Evolutionary conservation across 2,797 vertebrate species (phyloP), one percentile per base, ranked within the genome.

Genomic region (Amniataba percoides): DNA sequence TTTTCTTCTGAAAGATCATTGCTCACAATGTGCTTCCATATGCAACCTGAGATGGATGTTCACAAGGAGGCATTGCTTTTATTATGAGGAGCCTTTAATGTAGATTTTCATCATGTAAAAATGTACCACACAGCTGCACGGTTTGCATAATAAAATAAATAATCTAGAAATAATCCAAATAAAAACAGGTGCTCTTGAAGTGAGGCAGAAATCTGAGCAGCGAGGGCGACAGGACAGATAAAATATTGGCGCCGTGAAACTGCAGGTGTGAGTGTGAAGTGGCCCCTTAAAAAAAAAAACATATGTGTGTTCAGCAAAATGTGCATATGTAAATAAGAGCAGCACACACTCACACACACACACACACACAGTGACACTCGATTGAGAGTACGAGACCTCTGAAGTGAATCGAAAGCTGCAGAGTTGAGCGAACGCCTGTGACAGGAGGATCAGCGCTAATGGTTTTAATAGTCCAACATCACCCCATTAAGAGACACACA

Each of bases 401-500:
- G 84, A 85, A 83, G 71, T 81, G 72, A 75, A 86, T 78, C 65
- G 77, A 64, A 70, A 72, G 76, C 80, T 81, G 68, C 58, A 27
- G 61, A 55, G 77, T 67, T 43, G 83, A 83, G 78, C 46, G 19
- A 40, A 76, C 15, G 31, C 27, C 57, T 65, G 42, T 81, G 76
- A 72, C 77, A 63, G 60, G 57, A 64, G 59, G 78, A 87, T 85
- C 25, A 74, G 78, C 53, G 18, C 71, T 93, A 88, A 91, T 90
- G 88, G 87, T 86, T 93, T 93, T 89, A 92, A 93, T 88, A 80
- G 87, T 85, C 82, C 77, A 71, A 84, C 76, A 88, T 85, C 77
- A 77, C 51, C 72, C 76, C 72, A 84, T 86, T 81, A 87, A 86
- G 49, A 55, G 27, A 31, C 72, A 31, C 67, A 67, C 62, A 62